phyloP scores from a whole-genome alignment of 2,888 invertebrate genomes.

The Tipula helvola region DNA sequence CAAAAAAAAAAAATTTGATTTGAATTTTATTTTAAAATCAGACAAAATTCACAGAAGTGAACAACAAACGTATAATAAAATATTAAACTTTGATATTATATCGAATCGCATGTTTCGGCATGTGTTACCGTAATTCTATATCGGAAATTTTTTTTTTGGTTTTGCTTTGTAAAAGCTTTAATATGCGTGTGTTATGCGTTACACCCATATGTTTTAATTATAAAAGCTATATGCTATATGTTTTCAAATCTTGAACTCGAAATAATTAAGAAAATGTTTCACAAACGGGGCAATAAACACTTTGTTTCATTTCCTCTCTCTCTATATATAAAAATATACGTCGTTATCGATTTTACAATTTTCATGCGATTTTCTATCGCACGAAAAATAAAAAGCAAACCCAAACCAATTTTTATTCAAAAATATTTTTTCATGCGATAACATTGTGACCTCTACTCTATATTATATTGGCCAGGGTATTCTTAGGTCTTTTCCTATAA shows the following conservation, averaged over 20 bases:
- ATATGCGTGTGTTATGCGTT: background rate
- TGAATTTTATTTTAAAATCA: background rate
- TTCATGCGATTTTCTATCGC: background rate
- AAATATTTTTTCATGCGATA: background rate
- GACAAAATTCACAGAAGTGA: background rate
- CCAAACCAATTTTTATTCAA: background rate
- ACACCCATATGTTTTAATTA: background rate
- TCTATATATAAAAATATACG: background rate
- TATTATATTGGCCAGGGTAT: background rate
- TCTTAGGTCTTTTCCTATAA: background rate
- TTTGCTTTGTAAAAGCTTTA: background rate
- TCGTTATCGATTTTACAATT: background rate
- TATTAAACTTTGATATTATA: background rate
- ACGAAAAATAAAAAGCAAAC: background rate
- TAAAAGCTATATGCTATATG: background rate
- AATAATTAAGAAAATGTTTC: background rate
- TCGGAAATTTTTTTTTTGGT: background rate
- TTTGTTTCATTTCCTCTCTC: background rate
- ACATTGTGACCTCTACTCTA: background rate
- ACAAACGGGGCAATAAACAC: background rate
- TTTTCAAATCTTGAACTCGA: background rate
- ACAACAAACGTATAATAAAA: background rate
- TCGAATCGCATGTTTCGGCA: background rate
- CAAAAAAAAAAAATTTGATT: too few species aligned
- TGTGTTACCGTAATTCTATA: background rate